These are phyloP conservation scores for Chaenogobius annularis DNA, from an alignment of 2,113 vertebrate species.

Conservation along the genomic window DNA sequence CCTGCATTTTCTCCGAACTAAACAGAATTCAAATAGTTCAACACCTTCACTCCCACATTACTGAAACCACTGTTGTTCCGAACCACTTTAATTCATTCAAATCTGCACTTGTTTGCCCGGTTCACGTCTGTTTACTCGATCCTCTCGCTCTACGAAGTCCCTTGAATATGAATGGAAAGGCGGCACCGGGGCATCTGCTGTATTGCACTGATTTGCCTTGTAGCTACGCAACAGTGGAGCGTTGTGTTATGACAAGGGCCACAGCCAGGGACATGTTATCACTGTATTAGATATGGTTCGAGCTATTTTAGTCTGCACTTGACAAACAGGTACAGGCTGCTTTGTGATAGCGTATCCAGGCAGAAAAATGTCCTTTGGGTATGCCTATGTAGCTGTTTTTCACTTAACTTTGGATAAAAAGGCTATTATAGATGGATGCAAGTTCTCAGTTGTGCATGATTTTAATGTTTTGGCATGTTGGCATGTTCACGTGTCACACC, in stretches of 20 bases:
- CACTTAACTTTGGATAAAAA: neutral
- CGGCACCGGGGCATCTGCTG: slow-evolving; percentile 61
- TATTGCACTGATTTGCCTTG: slow-evolving; percentile 42
- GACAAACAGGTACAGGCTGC: slow-evolving; percentile 7
- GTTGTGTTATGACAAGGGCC: slow-evolving; percentile 65
- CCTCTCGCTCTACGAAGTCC: slow-evolving; percentile 35
- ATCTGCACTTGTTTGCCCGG: slow-evolving; percentile 5
- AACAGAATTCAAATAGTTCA: slow-evolving; percentile 40
- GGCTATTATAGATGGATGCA: neutral
- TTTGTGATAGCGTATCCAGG: slow-evolving; percentile 36
- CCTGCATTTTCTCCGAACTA: slow-evolving; percentile 24
- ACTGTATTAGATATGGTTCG: slow-evolving; percentile 68
- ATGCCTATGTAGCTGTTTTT: slow-evolving; percentile 31
- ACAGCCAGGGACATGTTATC: slow-evolving; percentile 64
- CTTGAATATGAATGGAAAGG: slow-evolving; percentile 46
- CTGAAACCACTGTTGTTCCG: neutral
- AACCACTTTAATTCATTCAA: slow-evolving; percentile 19
- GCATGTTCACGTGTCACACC: neutral
- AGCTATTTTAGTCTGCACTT: slow-evolving; percentile 47
- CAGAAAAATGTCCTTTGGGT: slow-evolving; percentile 37
- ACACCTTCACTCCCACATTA: neutral
- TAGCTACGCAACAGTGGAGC: slow-evolving; percentile 68
- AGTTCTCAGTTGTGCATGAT: too few species aligned
- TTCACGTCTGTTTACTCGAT: slow-evolving; percentile 45
- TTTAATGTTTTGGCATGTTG: neutral